Evolutionary conservation across 2,888 invertebrate genomes (phyloP).

Genomic region (Antheraea yamamai): DNA sequence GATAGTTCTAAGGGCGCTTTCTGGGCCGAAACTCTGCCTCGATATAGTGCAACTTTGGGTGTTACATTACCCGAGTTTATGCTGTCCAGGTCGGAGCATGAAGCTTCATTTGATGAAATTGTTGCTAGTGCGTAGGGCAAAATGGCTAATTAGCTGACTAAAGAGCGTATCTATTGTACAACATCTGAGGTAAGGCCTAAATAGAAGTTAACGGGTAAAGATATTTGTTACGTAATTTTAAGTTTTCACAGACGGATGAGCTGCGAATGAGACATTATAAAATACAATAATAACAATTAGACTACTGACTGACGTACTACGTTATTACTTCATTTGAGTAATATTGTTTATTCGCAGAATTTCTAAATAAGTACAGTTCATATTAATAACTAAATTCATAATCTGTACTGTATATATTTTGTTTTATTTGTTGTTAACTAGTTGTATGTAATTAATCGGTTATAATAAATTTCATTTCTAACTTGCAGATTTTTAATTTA

Average conservation of each 20-base stretch:
- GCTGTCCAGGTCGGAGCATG: constrained; percentile 85
- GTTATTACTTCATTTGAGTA: constrained; percentile 23
- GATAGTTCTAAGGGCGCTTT: constrained; percentile 83
- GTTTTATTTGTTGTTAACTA: constrained; percentile 72
- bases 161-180: constrained; percentile 72
- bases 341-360: constrained; percentile 16
- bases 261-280: constrained; percentile 31
- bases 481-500: constrained; percentile 12
- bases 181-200: constrained; percentile 61
- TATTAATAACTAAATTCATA: constrained; percentile 12
- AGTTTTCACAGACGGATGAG: constrained; percentile 64
- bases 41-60: constrained; percentile 84
- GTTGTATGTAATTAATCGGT: constrained; percentile 48
- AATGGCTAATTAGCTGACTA: constrained; percentile 61
- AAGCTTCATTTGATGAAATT: constrained; percentile 84
- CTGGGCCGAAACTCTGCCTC: constrained; percentile 85
- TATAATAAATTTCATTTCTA: constrained; percentile 22
- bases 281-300: constrained; percentile 11
- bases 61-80: constrained; percentile 86
- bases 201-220: constrained; percentile 58
- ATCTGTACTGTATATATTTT: constrained; percentile 33
- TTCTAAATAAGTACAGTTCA: constrained; percentile 11
- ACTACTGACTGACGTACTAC: not conserved
- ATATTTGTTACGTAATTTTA: constrained; percentile 68
- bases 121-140: constrained; percentile 69